These are phyloP conservation scores for Apis mellifera DNA, from an alignment of 1,140 invertebrate genomes.

Conservation along the genomic window DNA sequence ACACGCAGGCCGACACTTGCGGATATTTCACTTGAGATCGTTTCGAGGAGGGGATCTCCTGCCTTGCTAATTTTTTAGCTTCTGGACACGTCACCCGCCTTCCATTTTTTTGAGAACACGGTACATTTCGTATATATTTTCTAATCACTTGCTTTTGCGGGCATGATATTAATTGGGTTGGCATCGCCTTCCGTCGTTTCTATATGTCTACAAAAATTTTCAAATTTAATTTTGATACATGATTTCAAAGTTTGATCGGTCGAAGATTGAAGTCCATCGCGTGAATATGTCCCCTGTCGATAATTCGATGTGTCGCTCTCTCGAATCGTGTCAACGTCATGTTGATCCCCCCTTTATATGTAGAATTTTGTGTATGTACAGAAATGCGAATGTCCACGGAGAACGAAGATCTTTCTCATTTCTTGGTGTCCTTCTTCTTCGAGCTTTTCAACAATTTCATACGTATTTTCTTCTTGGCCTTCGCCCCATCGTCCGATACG, in stretches of 20 bases:
- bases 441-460: background rate
- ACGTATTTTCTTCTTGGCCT: conserved; percentile 5
- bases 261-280: background rate
- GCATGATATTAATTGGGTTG: background rate
- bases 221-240: background rate
- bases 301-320: background rate
- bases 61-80: background rate
- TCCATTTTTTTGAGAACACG: background rate
- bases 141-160: conserved; percentile 5
- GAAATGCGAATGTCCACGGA: conserved; percentile 2
- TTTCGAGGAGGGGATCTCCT: background rate
- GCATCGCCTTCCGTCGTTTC: conserved; percentile 19
- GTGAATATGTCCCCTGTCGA: conserved; percentile 24
- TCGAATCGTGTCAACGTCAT: background rate
- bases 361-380: background rate
- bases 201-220: background rate
- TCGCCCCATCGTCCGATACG: background rate
- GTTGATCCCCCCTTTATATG: background rate
- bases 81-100: background rate
- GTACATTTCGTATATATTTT: background rate
- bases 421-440: conserved; percentile 14
- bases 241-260: background rate
- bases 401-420: conserved; percentile 12
- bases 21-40: background rate
- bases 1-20: no score